phyloP scores from a whole-genome alignment of 2,888 invertebrate genomes.

The Aromia moschata region DNA sequence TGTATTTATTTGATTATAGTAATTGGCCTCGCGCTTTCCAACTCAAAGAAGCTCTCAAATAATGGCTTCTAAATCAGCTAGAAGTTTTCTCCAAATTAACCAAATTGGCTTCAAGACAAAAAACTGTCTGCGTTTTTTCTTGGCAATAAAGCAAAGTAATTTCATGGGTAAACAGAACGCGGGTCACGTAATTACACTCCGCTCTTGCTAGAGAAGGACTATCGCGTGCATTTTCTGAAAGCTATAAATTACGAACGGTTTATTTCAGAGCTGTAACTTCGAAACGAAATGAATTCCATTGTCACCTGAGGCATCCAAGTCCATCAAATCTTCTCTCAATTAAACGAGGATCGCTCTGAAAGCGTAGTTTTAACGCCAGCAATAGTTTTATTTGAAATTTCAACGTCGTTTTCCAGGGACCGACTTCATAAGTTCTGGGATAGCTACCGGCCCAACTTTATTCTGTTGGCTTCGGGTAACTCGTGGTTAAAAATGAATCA shows the following conservation, averaged over 20 bases:
- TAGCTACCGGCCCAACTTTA: slow-evolving; percentile 29
- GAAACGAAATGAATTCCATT: slow-evolving; percentile 30
- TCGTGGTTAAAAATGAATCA: slow-evolving; percentile 43
- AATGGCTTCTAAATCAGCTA: too few species aligned
- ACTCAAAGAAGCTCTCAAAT: too few species aligned
- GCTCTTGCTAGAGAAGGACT: slow-evolving; percentile 1
- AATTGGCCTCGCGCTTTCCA: too few species aligned
- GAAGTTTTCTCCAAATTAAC: too few species aligned
- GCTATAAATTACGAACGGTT: slow-evolving; percentile 26
- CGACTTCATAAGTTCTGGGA: slow-evolving; percentile 36
- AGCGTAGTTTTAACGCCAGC: slow-evolving; percentile 24
- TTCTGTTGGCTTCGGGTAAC: slow-evolving; percentile 34
- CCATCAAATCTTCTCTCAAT: slow-evolving; percentile 38
- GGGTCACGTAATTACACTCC: neutral
- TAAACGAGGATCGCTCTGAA: slow-evolving; percentile 35
- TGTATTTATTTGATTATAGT: too few species aligned
- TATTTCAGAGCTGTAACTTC: slow-evolving; percentile 26
- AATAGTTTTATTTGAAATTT: slow-evolving; percentile 28
- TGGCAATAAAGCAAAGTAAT: neutral
- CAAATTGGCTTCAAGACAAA: too few species aligned
- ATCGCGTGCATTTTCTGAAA: slow-evolving; percentile 6
- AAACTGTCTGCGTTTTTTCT: too few species aligned
- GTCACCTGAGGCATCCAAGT: slow-evolving; percentile 37
- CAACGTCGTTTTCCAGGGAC: slow-evolving; percentile 25
- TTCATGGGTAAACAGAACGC: neutral